Conservation (phyloP, 2,797 vertebrate species). For the Danio choprae region DNA sequence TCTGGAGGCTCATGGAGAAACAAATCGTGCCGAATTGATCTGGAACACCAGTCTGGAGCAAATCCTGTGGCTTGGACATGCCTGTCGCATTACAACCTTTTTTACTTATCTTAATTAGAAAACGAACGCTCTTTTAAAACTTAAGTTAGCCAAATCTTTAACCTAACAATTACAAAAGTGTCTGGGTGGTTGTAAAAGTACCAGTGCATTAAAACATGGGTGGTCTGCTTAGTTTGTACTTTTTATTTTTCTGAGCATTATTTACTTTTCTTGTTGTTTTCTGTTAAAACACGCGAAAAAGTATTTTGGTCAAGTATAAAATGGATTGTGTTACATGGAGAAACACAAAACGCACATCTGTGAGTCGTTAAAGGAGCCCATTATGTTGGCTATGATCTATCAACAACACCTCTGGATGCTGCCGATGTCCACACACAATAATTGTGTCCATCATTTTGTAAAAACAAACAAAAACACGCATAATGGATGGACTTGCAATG, state of each 20-base stretch:
- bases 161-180: not conserved
- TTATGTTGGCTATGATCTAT: not conserved
- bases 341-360: slow-evolving; percentile 16
- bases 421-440: not conserved
- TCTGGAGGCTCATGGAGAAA: not conserved
- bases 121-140: not conserved
- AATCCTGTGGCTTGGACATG: slow-evolving; percentile 8
- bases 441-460: not conserved
- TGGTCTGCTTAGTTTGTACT: slow-evolving; percentile 9
- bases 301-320: slow-evolving; percentile 1
- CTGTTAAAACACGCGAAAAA: not conserved
- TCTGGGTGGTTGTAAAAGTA: not conserved
- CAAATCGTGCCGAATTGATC: not conserved
- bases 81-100: not conserved
- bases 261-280: not conserved
- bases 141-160: not conserved
- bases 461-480: slow-evolving; percentile 1
- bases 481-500: not conserved
- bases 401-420: not conserved
- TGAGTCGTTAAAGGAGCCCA: slow-evolving; percentile 7
- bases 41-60: not conserved
- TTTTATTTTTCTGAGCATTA: not conserved
- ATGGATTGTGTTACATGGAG: not conserved
- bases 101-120: not conserved
- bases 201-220: not conserved